Conservation (phyloP, 2,888 invertebrate genomes). For the Diarsia dahlii region DNA sequence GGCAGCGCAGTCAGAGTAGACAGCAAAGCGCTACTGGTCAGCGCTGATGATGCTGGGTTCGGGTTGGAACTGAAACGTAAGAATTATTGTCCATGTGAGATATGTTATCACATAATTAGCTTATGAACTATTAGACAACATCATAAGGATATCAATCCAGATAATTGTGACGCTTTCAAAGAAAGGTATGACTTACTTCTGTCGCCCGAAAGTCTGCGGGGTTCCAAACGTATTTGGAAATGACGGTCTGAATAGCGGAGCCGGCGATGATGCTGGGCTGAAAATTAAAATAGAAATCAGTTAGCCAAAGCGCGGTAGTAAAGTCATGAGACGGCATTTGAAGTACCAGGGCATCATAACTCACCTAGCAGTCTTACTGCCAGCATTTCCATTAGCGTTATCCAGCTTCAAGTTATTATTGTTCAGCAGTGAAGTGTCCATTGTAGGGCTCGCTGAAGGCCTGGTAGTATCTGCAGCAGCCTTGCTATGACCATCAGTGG, state of each 20-base stretch:
- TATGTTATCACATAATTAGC: slow-evolving; percentile 17
- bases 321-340: too few relatives aligned
- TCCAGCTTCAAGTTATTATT: slow-evolving; percentile 87
- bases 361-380: slow-evolving; percentile 88
- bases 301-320: background rate
- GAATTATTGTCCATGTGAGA: background rate
- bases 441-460: slow-evolving; percentile 82
- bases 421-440: slow-evolving; percentile 84
- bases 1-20: slow-evolving; percentile 86
- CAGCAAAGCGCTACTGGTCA: slow-evolving; percentile 85
- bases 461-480: slow-evolving; percentile 82
- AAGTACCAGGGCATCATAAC: slow-evolving; percentile 48
- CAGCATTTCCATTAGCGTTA: slow-evolving; percentile 87
- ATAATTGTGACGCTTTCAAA: too few relatives aligned
- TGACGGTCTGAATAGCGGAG: slow-evolving; percentile 93
- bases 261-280: slow-evolving; percentile 92
- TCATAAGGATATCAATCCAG: background rate
- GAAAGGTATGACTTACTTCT: slow-evolving; percentile 76
- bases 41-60: slow-evolving; percentile 80
- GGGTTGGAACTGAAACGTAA: slow-evolving; percentile 79
- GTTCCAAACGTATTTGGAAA: slow-evolving; percentile 94
- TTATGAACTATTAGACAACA: too few relatives aligned
- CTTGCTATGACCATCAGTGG: slow-evolving; percentile 81
- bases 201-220: slow-evolving; percentile 86
- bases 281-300: slow-evolving; percentile 62